phyloP scores from a whole-genome alignment of 2,888 invertebrate species.

The Glyphotaelius pellucidus region DNA sequence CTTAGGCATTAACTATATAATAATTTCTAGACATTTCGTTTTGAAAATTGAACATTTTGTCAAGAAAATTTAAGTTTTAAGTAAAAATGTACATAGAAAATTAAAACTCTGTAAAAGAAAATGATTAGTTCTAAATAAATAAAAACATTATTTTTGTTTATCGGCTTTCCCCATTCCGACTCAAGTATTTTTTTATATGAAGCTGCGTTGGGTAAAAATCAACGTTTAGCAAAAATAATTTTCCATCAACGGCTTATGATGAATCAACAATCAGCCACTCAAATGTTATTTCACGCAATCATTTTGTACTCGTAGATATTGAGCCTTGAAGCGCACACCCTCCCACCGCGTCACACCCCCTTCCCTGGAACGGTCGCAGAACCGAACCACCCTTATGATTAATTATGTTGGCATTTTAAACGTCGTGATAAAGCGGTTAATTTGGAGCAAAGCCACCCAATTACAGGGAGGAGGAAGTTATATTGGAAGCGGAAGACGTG shows the following conservation, averaged over 20 bases:
- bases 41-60: too few relatives aligned
- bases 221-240: slow-evolving; percentile 48
- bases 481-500: slow-evolving; percentile 31
- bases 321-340: slow-evolving; percentile 12
- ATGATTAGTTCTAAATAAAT: background rate
- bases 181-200: background rate
- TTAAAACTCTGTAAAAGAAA: too few relatives aligned
- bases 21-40: too few relatives aligned
- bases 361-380: background rate
- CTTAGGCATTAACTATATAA: too few relatives aligned
- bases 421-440: slow-evolving; percentile 57
- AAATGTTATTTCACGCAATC: slow-evolving; percentile 62
- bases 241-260: slow-evolving; percentile 52
- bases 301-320: slow-evolving; percentile 51
- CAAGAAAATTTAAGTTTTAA: too few relatives aligned
- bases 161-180: background rate
- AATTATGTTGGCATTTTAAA: slow-evolving; percentile 65
- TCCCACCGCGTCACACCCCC: slow-evolving; percentile 1
- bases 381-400: slow-evolving; percentile 59
- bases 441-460: slow-evolving; percentile 57
- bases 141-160: background rate
- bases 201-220: background rate
- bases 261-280: slow-evolving; percentile 58
- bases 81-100: too few relatives aligned
- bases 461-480: slow-evolving; percentile 49